Base-by-base conservation (phyloP, 2,797 vertebrate genomes). In the Thaleichthys pacificus region DNA sequence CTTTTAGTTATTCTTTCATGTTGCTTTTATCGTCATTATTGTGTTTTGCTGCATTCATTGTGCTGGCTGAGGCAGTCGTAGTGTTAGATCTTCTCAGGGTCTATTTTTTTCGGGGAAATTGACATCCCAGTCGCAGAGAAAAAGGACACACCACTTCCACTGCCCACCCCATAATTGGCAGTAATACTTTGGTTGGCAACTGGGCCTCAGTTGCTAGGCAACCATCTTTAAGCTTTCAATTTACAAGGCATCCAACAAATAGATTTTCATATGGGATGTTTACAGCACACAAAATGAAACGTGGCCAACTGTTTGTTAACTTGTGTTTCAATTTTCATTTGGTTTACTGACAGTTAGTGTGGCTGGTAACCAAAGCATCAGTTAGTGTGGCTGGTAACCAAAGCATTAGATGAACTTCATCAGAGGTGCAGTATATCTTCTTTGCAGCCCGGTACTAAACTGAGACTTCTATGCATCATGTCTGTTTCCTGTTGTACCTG, bases 211-310 rank as follows among this genome's bases (percentile, higher is more conserved):
- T 92, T 93, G 88, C 92, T 86, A 87, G 83, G 89, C 87, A 90
- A 93, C 89, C 80, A 54, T 78, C 83, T 86, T 84, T 57, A 81
- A 90, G 89, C 88, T 88, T 89, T 90, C 85, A 86, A 86, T 89
- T 89, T 84, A 86, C 79, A 80, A 89, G 78, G 80, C 71, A 73
- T 83, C 84, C 87, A 84, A 78, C 86, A 82, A 90, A 88, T 83
- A 84, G 68, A 83, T 86, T 84, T 85, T 85, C 83, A 68, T 77
- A 75, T 7, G 61, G 80, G 75, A 87, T 87, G 84, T 90, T 89
- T 89, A 79, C 80, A 74, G 81, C 75, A 81, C 74, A 70, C 68
- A 32, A 68, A 82, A 85, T 71, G 80, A 85, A 85, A 84, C 74
- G 79, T 71, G 22, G 79, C 81, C 78, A 79, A 85, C 80, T 83